These are phyloP conservation scores for Tetragonisca angustula DNA, from an alignment of 2,888 invertebrate species.

Conservation along the genomic window DNA sequence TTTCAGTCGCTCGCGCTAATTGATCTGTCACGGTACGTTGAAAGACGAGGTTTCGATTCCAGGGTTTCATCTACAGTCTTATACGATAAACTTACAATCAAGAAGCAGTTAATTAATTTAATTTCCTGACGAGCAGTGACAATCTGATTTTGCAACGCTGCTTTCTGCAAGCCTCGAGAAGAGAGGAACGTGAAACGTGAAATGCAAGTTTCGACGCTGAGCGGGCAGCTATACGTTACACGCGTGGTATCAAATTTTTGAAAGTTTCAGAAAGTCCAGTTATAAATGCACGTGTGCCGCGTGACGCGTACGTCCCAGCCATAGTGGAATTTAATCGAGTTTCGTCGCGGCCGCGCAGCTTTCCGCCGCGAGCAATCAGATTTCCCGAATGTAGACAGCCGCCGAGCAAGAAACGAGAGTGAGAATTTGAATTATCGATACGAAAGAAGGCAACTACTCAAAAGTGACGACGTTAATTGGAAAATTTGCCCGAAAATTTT, in stretches of 20 bases:
- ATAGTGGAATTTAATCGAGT: constrained; percentile 49
- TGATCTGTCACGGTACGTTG: no score
- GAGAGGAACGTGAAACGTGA: not conserved
- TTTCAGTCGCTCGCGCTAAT: no score
- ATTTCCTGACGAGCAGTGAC: no score
- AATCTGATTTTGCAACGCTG: no score
- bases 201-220: not conserved
- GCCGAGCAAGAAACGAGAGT: not conserved
- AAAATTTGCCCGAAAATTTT: not conserved
- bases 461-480: not conserved
- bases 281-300: constrained; percentile 5
- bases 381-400: constrained; percentile 11
- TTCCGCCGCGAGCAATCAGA: constrained; percentile 41
- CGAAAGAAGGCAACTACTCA: not conserved
- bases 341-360: constrained; percentile 14
- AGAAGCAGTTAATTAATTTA: no score
- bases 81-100: no score
- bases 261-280: constrained; percentile 13
- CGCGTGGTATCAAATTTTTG: not conserved
- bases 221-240: no score
- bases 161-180: no score
- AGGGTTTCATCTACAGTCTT: no score
- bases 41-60: no score
- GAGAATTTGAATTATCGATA: not conserved
- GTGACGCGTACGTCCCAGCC: not conserved